Evolutionary conservation across 2,113 vertebrate genomes (phyloP).

Genomic region (Plestiodon gilberti): DNA sequence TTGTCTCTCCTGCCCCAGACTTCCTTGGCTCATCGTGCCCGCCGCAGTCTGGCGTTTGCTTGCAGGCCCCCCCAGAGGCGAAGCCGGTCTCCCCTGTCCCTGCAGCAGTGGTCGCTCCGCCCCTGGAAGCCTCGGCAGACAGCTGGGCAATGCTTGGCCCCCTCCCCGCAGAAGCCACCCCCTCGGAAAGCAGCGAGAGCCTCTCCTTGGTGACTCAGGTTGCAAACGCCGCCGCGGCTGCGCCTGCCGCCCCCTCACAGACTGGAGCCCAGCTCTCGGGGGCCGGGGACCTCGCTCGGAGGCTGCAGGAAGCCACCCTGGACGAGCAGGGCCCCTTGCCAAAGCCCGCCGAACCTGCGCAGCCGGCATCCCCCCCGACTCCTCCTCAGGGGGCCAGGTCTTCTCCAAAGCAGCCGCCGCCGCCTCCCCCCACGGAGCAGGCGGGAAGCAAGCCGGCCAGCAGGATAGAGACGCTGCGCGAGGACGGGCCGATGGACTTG

Average conservation of each 20-base stretch:
- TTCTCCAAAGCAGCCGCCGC: conserved; percentile 53
- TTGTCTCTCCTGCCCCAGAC: conserved; percentile 74
- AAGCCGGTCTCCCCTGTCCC: conserved; percentile 48
- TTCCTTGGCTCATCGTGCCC: conserved; percentile 81
- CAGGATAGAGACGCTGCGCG: conserved; percentile 80
- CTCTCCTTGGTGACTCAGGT: conserved; percentile 90
- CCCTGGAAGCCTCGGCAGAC: conserved; percentile 57
- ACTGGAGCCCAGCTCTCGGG: conserved; percentile 18
- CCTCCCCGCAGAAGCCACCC: conserved; percentile 72
- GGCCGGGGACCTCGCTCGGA: conserved; percentile 63
- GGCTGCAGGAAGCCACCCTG: conserved; percentile 66
- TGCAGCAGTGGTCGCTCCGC: conserved; percentile 21
- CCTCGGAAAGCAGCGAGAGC: conserved; percentile 92
- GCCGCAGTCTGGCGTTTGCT: conserved; percentile 67
- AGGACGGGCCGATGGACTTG: conserved; percentile 89
- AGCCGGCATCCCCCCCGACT: no score
- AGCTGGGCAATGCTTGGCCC: conserved; percentile 54
- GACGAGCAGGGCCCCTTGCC: conserved; percentile 67
- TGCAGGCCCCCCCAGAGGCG: conserved; percentile 71
- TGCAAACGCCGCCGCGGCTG: conserved; percentile 68
- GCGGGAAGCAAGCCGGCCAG: conserved; percentile 62
- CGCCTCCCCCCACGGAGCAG: conserved; percentile 42
- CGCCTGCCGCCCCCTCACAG: conserved; percentile 55
- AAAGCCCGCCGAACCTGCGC: conserved; percentile 61
- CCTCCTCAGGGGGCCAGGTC: background rate